These are phyloP conservation scores for Muscicapa adusta DNA, from an alignment of 2,113 vertebrate species.

Conservation along the genomic window DNA sequence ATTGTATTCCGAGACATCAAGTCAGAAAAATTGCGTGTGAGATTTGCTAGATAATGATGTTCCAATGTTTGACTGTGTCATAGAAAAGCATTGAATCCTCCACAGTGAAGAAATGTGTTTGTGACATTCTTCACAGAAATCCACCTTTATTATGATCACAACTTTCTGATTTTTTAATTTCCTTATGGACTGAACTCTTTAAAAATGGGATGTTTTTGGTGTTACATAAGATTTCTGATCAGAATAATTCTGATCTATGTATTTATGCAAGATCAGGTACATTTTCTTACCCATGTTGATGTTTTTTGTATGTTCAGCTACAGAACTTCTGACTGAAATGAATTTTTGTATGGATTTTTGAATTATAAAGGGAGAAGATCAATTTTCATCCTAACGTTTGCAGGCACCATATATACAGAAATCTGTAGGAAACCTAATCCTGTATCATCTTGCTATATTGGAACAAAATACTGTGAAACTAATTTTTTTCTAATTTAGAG, in stretches of 20 bases:
- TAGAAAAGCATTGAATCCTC: slow-evolving; percentile 38
- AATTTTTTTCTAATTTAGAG: not conserved
- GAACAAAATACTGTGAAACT: not conserved
- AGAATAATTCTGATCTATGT: not conserved
- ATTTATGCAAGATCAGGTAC: not conserved
- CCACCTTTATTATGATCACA: not conserved
- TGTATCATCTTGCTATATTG: not conserved
- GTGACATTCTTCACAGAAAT: not conserved
- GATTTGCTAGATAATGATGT: not conserved
- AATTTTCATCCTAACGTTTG: not conserved
- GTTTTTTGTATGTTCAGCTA: not conserved
- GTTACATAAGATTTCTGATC: slow-evolving; percentile 1
- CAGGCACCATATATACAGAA: not conserved
- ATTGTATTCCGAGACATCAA: not conserved
- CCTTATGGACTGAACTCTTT: not conserved
- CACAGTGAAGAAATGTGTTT: slow-evolving; percentile 37
- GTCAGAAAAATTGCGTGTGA: slow-evolving; percentile 13
- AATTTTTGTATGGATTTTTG: not conserved
- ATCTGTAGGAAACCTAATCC: not conserved
- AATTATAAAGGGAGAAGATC: not conserved
- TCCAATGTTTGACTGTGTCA: not conserved
- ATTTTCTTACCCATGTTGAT: not conserved
- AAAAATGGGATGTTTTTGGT: not conserved
- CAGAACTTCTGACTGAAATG: not conserved
- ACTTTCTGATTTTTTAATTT: slow-evolving; percentile 35